Conservation (phyloP, 1,140 invertebrate species). For the Drosophila hydei region DNA sequence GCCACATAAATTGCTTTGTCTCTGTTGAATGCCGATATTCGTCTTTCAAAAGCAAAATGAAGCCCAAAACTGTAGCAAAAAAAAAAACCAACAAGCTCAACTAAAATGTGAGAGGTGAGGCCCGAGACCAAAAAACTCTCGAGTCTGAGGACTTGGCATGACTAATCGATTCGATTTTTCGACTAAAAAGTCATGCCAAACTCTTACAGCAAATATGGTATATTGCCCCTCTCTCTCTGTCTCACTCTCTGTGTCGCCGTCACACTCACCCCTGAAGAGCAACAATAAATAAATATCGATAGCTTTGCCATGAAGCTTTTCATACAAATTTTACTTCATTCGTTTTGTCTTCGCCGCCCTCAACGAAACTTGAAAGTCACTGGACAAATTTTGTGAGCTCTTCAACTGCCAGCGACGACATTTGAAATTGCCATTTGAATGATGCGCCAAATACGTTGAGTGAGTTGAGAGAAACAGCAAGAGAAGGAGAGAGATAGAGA, state of each 20-base stretch:
- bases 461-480: not conserved
- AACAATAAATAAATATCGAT: slow-evolving; percentile 41
- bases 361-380: slow-evolving; percentile 45
- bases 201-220: slow-evolving; percentile 20
- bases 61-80: slow-evolving; percentile 23
- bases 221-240: slow-evolving; percentile 17
- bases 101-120: slow-evolving; percentile 54
- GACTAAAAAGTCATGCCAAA: slow-evolving; percentile 69
- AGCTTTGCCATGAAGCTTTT: slow-evolving; percentile 15
- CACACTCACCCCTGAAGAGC: not conserved
- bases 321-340: slow-evolving; percentile 18
- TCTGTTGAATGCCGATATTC: slow-evolving; percentile 57
- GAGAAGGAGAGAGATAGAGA: too few species aligned
- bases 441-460: slow-evolving; percentile 5
- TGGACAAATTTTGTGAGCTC: slow-evolving; percentile 42
- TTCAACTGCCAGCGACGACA: slow-evolving; percentile 43
- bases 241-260: not conserved
- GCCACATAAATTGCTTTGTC: slow-evolving; percentile 71
- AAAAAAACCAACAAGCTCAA: slow-evolving; percentile 33
- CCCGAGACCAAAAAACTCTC: slow-evolving; percentile 23
- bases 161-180: slow-evolving; percentile 81
- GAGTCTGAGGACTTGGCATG: slow-evolving; percentile 70
- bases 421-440: slow-evolving; percentile 36
- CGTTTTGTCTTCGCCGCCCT: slow-evolving; percentile 33
- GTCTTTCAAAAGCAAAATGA: slow-evolving; percentile 41